Evolutionary conservation across 1,140 invertebrate species (phyloP).

Genomic region (Caenorhabditis brenneri): DNA sequence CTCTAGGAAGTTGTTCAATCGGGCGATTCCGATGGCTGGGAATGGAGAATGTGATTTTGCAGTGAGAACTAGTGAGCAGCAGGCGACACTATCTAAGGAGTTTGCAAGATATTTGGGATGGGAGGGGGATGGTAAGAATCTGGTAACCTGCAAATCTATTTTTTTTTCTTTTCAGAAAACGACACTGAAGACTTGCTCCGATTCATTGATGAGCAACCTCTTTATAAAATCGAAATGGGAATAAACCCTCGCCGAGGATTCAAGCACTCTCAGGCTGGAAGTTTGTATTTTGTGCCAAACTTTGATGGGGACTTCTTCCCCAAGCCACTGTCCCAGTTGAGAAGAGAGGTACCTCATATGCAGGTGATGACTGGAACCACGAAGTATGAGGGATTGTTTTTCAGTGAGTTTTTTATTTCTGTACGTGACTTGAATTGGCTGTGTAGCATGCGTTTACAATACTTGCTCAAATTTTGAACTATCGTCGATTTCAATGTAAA

Average conservation of each 20-base stretch:
- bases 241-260: not conserved
- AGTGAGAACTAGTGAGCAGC: not conserved
- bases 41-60: slow-evolving; percentile 35
- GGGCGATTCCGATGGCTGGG: slow-evolving; percentile 20
- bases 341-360: slow-evolving; percentile 43
- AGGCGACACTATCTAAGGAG: not conserved
- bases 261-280: not conserved
- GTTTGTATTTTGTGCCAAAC: slow-evolving; percentile 44
- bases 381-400: slow-evolving; percentile 52
- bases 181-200: not conserved
- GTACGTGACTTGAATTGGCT: too few species aligned
- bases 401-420: slow-evolving; percentile 52
- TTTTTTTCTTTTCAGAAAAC: not conserved
- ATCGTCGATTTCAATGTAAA: too few species aligned
- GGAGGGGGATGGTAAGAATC: not conserved
- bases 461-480: too few species aligned
- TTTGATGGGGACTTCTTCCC: slow-evolving; percentile 55
- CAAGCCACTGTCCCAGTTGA: slow-evolving; percentile 33
- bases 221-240: slow-evolving; percentile 26
- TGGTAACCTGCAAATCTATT: too few species aligned
- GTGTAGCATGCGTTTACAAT: too few species aligned
- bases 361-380: slow-evolving; percentile 50
- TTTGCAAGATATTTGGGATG: not conserved
- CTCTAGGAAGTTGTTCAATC: slow-evolving; percentile 35
- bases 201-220: slow-evolving; percentile 17